A percentile compares a stretch with the other conserved stretches of the same genome.
Conservation (phyloP, 2,797 vertebrate genomes). For the Malacoraja senta region DNA sequence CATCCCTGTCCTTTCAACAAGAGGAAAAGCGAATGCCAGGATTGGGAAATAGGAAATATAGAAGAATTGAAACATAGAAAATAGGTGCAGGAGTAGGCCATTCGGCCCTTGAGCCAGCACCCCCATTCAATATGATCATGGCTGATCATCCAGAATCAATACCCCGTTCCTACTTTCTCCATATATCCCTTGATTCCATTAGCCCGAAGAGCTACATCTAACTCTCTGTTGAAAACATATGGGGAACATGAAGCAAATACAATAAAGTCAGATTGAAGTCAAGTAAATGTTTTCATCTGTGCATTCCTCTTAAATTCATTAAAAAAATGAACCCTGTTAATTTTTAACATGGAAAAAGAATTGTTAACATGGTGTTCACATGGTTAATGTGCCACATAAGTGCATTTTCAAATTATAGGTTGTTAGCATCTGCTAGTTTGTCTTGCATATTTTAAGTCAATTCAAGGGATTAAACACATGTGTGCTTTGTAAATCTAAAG, state of each 20-base stretch:
- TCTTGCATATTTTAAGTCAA: slow-evolving; percentile 31
- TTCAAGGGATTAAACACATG: slow-evolving; percentile 24
- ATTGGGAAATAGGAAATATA: background rate
- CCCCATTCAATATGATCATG: no score
- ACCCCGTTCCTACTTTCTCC: no score
- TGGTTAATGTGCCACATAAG: slow-evolving; percentile 20
- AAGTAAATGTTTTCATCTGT: background rate
- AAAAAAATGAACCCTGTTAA: slow-evolving; percentile 7
- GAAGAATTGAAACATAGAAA: no score
- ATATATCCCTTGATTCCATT: no score
- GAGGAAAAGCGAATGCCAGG: background rate
- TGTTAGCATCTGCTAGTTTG: slow-evolving; percentile 15
- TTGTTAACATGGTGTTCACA: slow-evolving; percentile 14
- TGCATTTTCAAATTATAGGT: slow-evolving; percentile 24
- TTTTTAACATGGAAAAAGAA: background rate
- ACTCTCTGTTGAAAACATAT: background rate
- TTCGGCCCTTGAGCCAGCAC: no score
- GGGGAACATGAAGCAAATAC: background rate
- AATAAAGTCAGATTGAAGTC: background rate
- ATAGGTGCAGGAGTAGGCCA: no score
- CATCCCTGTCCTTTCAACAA: background rate
- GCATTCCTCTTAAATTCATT: background rate
- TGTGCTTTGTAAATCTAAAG: slow-evolving; percentile 33
- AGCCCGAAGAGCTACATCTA: no score
- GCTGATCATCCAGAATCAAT: no score